Conservation (phyloP, 2,797 vertebrate genomes). For the Neopelma chrysocephalum region DNA sequence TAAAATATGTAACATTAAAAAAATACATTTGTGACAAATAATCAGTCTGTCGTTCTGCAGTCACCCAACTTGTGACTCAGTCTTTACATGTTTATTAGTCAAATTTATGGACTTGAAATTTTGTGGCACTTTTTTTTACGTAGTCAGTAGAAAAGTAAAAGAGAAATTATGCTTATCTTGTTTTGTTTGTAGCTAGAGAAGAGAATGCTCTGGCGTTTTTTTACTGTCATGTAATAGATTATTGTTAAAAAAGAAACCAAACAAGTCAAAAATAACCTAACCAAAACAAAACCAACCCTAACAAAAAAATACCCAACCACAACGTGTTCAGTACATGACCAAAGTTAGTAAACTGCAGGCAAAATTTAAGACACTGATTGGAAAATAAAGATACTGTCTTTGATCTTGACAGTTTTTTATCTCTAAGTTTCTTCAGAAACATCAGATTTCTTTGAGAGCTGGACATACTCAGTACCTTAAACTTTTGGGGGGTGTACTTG, state of each 20-base stretch:
- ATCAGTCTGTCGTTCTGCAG: not conserved
- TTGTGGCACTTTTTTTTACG: not conserved
- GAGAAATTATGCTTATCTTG: not conserved
- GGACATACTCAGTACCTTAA: not conserved
- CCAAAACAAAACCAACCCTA: not conserved
- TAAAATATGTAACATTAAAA: not conserved
- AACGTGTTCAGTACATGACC: accelerated
- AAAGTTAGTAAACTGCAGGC: not conserved
- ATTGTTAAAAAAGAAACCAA: not conserved
- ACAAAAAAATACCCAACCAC: not conserved
- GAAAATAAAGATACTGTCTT: not conserved
- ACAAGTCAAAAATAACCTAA: not conserved
- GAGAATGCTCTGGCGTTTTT: not conserved
- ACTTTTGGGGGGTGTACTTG: not conserved
- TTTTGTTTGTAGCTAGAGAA: not conserved
- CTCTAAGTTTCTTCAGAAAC: not conserved
- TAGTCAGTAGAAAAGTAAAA: not conserved
- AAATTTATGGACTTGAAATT: not conserved
- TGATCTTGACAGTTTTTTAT: not conserved
- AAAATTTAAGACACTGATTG: not conserved
- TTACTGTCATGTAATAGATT: not conserved
- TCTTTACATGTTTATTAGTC: not conserved
- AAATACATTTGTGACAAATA: not conserved
- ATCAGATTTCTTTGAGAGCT: not conserved
- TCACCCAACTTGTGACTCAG: not conserved